phyloP scores from a whole-genome alignment of 2,797 vertebrate genomes.

The Mallotus villosus region DNA sequence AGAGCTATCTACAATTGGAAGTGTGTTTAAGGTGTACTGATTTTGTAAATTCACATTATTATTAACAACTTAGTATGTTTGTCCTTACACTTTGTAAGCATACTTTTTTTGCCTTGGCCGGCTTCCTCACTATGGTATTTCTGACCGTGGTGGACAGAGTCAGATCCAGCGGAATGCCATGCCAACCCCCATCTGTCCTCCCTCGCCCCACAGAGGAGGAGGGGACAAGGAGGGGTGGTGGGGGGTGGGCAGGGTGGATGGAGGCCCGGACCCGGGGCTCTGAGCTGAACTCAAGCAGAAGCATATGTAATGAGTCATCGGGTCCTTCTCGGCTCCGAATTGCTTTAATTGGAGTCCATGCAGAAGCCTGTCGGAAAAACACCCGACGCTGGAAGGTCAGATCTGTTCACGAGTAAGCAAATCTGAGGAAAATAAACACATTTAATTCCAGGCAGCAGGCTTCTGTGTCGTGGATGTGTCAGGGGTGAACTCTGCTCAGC shows the following conservation, averaged over 20 bases:
- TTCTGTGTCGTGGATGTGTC: not conserved
- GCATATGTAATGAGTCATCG: conserved; percentile 67
- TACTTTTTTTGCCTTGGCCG: not conserved
- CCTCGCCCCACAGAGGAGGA: not conserved
- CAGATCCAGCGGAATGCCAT: not conserved
- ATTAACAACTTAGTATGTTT: no score
- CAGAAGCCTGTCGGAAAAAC: conserved; percentile 62
- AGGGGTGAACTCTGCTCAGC: not conserved
- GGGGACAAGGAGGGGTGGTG: conserved; percentile 5
- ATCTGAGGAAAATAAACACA: not conserved
- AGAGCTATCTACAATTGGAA: no score
- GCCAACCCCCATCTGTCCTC: not conserved
- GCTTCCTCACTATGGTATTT: not conserved
- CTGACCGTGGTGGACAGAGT: not conserved
- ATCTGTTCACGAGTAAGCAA: conserved; percentile 20
- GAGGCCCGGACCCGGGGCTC: conserved; percentile 32
- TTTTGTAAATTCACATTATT: no score
- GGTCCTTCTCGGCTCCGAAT: conserved; percentile 58
- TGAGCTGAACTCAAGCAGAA: conserved; percentile 49
- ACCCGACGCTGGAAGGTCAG: conserved; percentile 42
- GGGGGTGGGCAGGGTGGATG: conserved; percentile 42
- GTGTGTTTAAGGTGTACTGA: no score
- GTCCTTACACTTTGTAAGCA: no score
- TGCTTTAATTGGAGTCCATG: conserved; percentile 64
- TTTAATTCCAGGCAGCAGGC: not conserved